Evolutionary conservation across 2,797 vertebrate genomes (phyloP), one percentile per base, ranked within the genome.

Genomic region (Ataeniobius toweri): DNA sequence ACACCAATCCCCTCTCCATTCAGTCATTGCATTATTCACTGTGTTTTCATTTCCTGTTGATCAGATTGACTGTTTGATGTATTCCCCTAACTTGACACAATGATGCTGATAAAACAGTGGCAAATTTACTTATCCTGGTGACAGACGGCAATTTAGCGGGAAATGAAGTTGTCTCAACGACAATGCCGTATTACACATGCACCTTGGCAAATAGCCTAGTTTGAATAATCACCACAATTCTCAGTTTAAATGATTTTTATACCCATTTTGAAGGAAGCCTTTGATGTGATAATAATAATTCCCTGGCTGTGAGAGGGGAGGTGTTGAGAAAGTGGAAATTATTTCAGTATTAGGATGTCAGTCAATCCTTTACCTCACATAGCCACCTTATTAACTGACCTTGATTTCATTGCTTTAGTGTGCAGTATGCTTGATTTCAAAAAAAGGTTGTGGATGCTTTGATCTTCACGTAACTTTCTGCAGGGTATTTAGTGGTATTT

Each of bases 281-380:
- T 98, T 99, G 97, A 99, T 98, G 96, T 98, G 98, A 98, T 98
- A 96, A 97, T 97, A 96, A 96, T 97, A 97, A 98, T 97, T 97
- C 97, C 95, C 94, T 94, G 94, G 87, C 89, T 91, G 88, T 94
- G 95, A 94, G 94, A 94, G 92, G 44, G 95, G 92, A 93, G 84
- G 86, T 89, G 94, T 93, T 91, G 93, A 79, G 91, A 88, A 91
- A 96, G 94, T 97, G 96, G 96, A 98, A 98, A 98, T 98, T 97
- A 98, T 97, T 97, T 96, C 95, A 96, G 95, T 96, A 96, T 98
- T 96, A 96, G 94, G 89, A 91, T 96, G 97, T 97, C 97, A 97
- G 96, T 98, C 97, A 97, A 96, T 97, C 96, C 96, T 95, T 95
- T 93, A 95, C 95, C 96, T 94, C 93, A 92, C 90, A 89, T 87